Evolutionary conservation across 2,888 invertebrate genomes (phyloP), one percentile per base, ranked within the genome.

Genomic region (Eudasyphora cyanicolor): DNA sequence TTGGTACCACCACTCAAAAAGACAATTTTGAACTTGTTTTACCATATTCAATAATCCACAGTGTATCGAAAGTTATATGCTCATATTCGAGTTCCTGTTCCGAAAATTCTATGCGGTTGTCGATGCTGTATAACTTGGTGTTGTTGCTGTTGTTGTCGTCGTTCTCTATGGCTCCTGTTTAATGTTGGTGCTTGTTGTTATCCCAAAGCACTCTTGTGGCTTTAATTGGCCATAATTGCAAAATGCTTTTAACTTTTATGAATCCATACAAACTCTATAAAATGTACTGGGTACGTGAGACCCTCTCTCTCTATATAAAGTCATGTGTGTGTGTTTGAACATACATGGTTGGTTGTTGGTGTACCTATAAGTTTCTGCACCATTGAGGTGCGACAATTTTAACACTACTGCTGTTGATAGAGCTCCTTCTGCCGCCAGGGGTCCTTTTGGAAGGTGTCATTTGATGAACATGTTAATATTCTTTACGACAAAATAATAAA

Each of bases 211-310:
- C 80, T 84, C 71, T 84, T 84, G 83, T 84, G 83, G 83, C 81
- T 84, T 84, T 84, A 84, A 84, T 84, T 84, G 84, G 84, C 78
- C 81, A 79, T 84, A 84, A 84, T 81, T 84, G 84, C 81, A 84
- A 81, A 84, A 81, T 81, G 84, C 84, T 84, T 84, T 81, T 79
- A 84, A 81, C 84, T 81, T 84, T 76, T 84, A 78, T 84, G 75
- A 77, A 80, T 84, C 81, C 73, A 21, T 57, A 60, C 29, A 42
- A 60, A 73, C 45, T 57, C 45, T 54, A 42, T 38, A 67, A 57
- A 12, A 45, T 14, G 38, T 42, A 24, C 14, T 51, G 32, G 64
- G 42, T n/a, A 62, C 38, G 70, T 57, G 21, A 54, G 27, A n/a
- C 57, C 21, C 1, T 27, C 14, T 7, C 1, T 64, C 35, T 35